Conservation (phyloP, 2,888 invertebrate species). For the Drosophila falleni region DNA sequence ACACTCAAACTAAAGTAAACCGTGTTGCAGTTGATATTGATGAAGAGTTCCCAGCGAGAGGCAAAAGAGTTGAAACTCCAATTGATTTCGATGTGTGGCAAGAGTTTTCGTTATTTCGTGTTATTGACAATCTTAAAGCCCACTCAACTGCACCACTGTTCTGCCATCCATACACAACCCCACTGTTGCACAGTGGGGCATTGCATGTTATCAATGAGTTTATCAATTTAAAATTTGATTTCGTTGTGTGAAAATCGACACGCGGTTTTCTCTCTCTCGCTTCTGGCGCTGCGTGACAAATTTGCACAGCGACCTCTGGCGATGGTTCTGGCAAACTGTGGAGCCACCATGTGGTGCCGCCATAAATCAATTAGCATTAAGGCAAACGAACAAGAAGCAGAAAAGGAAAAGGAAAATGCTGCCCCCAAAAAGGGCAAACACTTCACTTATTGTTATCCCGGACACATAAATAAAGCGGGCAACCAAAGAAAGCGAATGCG, state of each 20-base stretch:
- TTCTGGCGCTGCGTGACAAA: conserved; percentile 46
- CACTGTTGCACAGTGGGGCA: conserved; percentile 1
- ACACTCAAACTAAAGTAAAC: background rate
- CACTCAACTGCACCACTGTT: background rate
- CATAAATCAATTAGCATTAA: conserved; percentile 75
- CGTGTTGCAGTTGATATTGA: background rate
- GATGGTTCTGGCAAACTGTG: conserved; percentile 5
- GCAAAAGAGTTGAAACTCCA: conserved; percentile 33
- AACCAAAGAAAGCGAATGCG: conserved; percentile 1
- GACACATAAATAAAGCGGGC: conserved; percentile 51
- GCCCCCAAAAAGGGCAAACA: conserved; percentile 52
- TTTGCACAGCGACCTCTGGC: conserved; percentile 24
- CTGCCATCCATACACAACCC: background rate
- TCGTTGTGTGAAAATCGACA: conserved; percentile 59
- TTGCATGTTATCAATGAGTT: conserved; percentile 57
- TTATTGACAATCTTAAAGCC: background rate
- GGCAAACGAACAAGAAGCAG: conserved; percentile 21
- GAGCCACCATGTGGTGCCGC: conserved; percentile 35
- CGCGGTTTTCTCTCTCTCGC: conserved; percentile 19
- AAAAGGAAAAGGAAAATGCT: conserved; percentile 10
- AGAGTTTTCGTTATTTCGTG: background rate
- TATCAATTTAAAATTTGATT: conserved; percentile 65
- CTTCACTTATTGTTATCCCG: conserved; percentile 62
- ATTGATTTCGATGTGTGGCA: conserved; percentile 35
- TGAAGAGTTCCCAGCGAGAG: background rate